Base-by-base conservation (phyloP, 1,140 invertebrate species). In the Drosophila obscura region DNA sequence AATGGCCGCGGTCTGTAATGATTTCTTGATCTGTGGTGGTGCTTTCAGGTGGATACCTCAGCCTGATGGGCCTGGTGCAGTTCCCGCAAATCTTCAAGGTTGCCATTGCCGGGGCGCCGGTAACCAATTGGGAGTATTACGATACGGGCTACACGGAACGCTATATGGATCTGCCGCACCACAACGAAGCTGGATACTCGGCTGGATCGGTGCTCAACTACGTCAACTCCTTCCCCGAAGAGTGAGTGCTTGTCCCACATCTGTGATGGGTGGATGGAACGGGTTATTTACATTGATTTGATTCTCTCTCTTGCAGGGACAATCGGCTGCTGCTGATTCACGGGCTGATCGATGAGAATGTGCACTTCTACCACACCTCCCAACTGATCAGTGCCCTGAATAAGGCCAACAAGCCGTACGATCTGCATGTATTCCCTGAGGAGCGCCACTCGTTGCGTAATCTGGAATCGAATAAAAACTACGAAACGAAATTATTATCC, bases 301-400 rank as follows among this genome's bases (percentile, higher is more conserved):
- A 53, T 16, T 44, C 11, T 41, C 13, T 39, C 46, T 1, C 1
- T 19, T 35, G 0, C 90, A 97, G 97, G 90, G 97, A 98, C 91
- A 98, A 98, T 92, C 94, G 98, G 60, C 92, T 99, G 45, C 93
- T 99, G n/a, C 98, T 99, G 44, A 97, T 99, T 77, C 99, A 99
- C 92, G 99, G 99, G 5, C 93, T 99, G 49, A 98, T 99, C 58
- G 99, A 99, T 92, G 99, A 99, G 93, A 99, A 99, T 92, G 99
- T 99, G n/a, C 99, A 99, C 92, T 99, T 99, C 92, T 96, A 96
- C 78, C 98, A 99, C 91, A 99, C 98, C 9, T 97, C 96, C 91
- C 95, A 96, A 74, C 92, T 99, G 49, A 96, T 99, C 28, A 96
- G 97, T 88, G 95, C 96, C 50, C 93, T 99, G 53, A 95, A 99